Evolutionary conservation across 2,113 vertebrate genomes (phyloP).

Genomic region (Sus scrofa): T2T-Sscrofa CM000817.6:8737501-8738000

Average conservation of each 20-base stretch:
- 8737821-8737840: not conserved
- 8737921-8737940: no score
- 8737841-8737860: not conserved
- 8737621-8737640: not conserved
- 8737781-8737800: not conserved
- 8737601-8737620: not conserved
- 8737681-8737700: not conserved
- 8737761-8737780: not conserved
- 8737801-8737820: not conserved
- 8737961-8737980: no score
- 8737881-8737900: no score
- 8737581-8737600: not conserved
- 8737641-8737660: not conserved
- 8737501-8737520: not conserved
- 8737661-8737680: not conserved
- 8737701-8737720: not conserved
- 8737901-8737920: no score
- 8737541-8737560: not conserved
- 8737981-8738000: no score
- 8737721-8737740: not conserved
- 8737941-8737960: no score
- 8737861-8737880: no score
- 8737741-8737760: not conserved
- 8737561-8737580: not conserved
- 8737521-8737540: slow-evolving; percentile 6